Percentiles rank a stretch among this genome's conserved stretches.
These are phyloP conservation scores for Gadopsis marmoratus DNA, from an alignment of 2,797 vertebrate genomes.

Conservation along the genomic window DNA sequence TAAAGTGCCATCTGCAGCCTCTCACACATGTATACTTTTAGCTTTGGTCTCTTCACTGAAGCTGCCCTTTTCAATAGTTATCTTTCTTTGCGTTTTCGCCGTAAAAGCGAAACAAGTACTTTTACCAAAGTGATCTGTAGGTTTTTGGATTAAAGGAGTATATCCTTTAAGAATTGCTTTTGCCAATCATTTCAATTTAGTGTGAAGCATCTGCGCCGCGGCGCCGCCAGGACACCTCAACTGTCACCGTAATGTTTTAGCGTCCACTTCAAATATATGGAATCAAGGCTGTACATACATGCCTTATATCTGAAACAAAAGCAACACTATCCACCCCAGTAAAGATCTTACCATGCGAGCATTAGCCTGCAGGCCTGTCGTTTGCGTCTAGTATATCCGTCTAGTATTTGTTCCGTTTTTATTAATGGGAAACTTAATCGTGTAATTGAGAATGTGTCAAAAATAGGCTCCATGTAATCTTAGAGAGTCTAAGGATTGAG, in stretches of 20 bases:
- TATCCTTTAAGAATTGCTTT: not conserved
- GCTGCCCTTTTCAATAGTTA: too few species aligned
- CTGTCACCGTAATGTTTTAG: constrained; percentile 1
- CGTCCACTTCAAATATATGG: not conserved
- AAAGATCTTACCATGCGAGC: not conserved
- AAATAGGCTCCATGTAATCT: not conserved
- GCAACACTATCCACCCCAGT: not conserved
- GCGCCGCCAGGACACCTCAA: not conserved
- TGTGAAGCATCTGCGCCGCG: constrained; percentile 6
- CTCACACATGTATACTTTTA: not conserved
- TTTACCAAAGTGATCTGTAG: not conserved
- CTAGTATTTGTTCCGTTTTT: constrained; percentile 5
- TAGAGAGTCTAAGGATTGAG: not conserved
- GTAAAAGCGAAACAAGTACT: not conserved
- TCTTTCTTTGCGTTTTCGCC: not conserved
- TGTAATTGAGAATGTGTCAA: constrained; percentile 8
- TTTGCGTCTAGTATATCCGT: not conserved
- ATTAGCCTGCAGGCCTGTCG: not conserved
- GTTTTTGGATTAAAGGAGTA: not conserved
- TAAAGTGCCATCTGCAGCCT: not conserved
- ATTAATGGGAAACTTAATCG: not conserved
- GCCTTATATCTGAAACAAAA: not conserved
- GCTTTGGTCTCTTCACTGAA: not conserved
- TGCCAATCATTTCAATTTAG: not conserved
- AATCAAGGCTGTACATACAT: not conserved